These are phyloP conservation scores for Sebastes oblongus DNA, from an alignment of 2,797 vertebrate genomes.

Conservation along the genomic window DNA sequence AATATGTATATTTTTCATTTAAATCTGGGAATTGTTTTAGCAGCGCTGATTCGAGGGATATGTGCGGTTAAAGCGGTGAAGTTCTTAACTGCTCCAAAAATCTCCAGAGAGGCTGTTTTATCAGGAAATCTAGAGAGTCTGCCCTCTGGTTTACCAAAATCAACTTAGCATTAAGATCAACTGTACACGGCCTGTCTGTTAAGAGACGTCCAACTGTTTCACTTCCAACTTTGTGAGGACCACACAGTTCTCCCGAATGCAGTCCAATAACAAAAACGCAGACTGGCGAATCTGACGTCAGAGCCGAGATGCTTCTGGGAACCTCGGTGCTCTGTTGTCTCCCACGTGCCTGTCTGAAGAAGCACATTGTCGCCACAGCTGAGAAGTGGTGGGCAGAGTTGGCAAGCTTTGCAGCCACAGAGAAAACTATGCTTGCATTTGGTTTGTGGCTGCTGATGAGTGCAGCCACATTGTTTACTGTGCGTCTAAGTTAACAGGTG, in stretches of 20 bases:
- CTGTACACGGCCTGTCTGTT: constrained; percentile 41
- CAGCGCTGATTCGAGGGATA: constrained; percentile 24
- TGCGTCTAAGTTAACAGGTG: constrained; percentile 40
- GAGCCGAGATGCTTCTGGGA: constrained; percentile 56
- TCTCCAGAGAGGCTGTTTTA: constrained; percentile 43
- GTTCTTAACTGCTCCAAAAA: constrained; percentile 35
- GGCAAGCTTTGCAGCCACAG: constrained; percentile 29
- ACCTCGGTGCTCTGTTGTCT: constrained; percentile 51
- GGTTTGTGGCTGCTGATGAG: constrained; percentile 41
- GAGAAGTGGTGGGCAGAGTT: constrained; percentile 50
- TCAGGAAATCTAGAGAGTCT: constrained; percentile 59
- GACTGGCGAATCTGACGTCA: constrained; percentile 45
- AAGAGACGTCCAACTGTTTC: constrained; percentile 45
- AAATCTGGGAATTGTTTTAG: constrained; percentile 17
- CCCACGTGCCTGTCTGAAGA: constrained; percentile 38
- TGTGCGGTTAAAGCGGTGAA: constrained; percentile 48
- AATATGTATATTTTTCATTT: constrained; percentile 32
- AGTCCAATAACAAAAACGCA: constrained; percentile 28
- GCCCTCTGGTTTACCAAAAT: constrained; percentile 63
- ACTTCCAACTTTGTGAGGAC: constrained; percentile 53
- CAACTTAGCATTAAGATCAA: constrained; percentile 49
- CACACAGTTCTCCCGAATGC: constrained; percentile 43
- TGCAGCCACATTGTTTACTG: constrained; percentile 23
- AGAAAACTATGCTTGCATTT: constrained; percentile 4
- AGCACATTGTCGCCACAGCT: constrained; percentile 42